phyloP scores from a whole-genome alignment of 92 coral and sea anemone species.

The Micromussa lordhowensis region DNA sequence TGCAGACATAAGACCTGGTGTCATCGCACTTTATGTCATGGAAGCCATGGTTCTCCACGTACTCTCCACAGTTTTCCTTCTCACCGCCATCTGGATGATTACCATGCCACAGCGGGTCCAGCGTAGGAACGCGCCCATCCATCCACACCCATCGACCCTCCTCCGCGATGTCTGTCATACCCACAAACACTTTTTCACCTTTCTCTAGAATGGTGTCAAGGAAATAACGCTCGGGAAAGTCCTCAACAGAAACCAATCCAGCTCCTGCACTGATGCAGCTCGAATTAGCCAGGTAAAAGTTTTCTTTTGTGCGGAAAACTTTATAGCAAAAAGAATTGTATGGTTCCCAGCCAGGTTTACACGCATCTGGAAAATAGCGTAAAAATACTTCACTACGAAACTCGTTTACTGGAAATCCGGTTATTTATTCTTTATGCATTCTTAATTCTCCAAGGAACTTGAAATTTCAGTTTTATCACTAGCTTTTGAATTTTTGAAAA shows the following conservation, averaged over 20 bases:
- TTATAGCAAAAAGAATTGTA: background rate
- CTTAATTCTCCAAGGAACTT: no score
- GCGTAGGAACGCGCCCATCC: background rate
- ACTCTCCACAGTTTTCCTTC: background rate
- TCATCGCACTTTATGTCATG: background rate
- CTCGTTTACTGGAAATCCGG: no score
- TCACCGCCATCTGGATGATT: background rate
- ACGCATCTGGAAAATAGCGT: background rate
- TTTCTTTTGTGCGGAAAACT: background rate
- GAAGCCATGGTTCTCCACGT: background rate
- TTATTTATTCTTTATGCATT: no score
- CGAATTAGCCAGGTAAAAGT: background rate
- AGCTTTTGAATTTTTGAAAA: no score
- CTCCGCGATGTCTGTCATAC: constrained; percentile 8
- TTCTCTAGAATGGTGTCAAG: background rate
- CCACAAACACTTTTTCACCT: background rate
- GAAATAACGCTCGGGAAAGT: background rate
- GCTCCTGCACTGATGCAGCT: background rate
- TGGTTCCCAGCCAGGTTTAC: background rate
- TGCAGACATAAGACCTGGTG: background rate
- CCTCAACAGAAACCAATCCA: background rate
- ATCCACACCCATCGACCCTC: constrained; percentile 10
- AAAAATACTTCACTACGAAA: background rate
- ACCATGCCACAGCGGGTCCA: constrained; percentile 8
- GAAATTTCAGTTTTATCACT: no score